A percentile compares a stretch with the other conserved stretches of the same genome.
Conservation (phyloP, 1,140 invertebrate genomes). For the Penaeus chinensis region DNA sequence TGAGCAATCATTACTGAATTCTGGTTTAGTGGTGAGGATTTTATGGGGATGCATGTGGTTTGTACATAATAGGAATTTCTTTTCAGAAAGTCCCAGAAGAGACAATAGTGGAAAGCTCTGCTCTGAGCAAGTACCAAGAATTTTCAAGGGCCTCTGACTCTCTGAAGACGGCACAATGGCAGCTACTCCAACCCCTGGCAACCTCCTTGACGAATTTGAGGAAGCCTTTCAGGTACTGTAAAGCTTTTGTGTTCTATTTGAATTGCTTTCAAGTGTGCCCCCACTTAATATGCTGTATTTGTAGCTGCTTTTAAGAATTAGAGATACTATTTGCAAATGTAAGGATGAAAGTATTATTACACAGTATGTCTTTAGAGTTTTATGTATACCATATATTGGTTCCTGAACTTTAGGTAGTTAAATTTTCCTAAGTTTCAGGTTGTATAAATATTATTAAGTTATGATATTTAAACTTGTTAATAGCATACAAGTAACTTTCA, state of each 20-base stretch:
- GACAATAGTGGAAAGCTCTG: neutral
- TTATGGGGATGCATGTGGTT: neutral
- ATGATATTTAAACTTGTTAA: no score
- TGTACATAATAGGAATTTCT: neutral
- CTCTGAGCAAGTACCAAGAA: neutral
- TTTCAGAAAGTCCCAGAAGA: neutral
- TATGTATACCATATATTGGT: no score
- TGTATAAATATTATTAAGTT: no score
- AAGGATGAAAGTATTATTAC: no score
- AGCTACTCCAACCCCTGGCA: constrained; percentile 58
- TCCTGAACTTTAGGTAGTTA: no score
- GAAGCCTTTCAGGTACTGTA: constrained; percentile 60
- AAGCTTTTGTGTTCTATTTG: neutral
- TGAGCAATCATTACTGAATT: no score
- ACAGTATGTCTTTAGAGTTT: no score
- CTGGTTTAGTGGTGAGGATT: neutral
- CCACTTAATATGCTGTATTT: no score
- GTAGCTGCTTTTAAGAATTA: no score
- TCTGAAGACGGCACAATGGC: constrained; percentile 35
- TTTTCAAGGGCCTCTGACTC: neutral
- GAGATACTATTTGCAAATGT: no score
- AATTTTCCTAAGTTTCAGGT: no score
- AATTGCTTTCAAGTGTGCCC: neutral
- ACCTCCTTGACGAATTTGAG: constrained; percentile 63
- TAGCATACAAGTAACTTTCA: no score